These are phyloP conservation scores for Hippocampus barbouri DNA, from an alignment of 2,113 vertebrate genomes.

Conservation along the genomic window DNA sequence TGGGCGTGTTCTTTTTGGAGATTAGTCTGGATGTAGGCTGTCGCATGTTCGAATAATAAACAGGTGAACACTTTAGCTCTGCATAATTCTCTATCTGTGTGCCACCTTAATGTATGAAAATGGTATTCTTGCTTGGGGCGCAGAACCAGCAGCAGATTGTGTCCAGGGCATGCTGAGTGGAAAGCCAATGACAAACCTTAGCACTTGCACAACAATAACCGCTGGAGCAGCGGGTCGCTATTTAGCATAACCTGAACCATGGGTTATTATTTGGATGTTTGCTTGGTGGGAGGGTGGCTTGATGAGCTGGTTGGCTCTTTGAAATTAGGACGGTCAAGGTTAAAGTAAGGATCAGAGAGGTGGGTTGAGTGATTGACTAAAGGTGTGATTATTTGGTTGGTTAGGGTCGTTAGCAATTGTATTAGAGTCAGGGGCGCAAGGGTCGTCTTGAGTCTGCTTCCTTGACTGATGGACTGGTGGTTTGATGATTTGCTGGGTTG, in stretches of 20 bases:
- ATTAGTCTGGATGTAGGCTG: constrained; percentile 68
- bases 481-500: not conserved
- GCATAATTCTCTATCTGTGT: constrained; percentile 70
- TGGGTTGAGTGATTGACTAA: not conserved
- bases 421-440: not conserved
- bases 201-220: constrained; percentile 52
- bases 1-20: constrained; percentile 68
- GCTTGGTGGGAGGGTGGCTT: not conserved
- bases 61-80: constrained; percentile 70
- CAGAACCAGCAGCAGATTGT: constrained; percentile 71
- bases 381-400: not conserved
- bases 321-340: not conserved
- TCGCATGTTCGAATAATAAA: constrained; percentile 72
- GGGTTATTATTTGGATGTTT: not conserved
- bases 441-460: not conserved
- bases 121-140: constrained; percentile 64
- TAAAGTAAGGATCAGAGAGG: not conserved
- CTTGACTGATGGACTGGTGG: not conserved
- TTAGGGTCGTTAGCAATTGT: not conserved
- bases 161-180: constrained; percentile 63
- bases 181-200: constrained; percentile 67
- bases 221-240: constrained; percentile 42
- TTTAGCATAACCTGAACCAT: constrained; percentile 25
- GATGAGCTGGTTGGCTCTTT: not conserved
- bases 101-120: constrained; percentile 70